Evolutionary conservation across 2,888 invertebrate genomes (phyloP).

Genomic region (Hirudinaria manillensis): DNA sequence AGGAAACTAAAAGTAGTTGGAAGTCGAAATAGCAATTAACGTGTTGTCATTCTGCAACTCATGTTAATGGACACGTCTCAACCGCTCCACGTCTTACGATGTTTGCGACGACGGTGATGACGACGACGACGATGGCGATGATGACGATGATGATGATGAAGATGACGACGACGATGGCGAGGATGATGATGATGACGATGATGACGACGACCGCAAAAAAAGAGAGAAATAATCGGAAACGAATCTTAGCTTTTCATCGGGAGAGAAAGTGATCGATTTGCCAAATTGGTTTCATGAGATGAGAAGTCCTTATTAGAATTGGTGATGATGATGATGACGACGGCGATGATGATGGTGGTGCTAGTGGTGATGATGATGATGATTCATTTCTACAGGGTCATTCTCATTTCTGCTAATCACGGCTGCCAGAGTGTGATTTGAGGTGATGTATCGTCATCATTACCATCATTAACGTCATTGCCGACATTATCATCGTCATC

Average conservation of each 20-base stretch:
- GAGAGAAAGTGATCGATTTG: too few relatives aligned
- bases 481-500: neutral
- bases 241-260: neutral
- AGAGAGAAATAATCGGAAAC: neutral
- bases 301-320: neutral
- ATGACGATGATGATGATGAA: neutral
- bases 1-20: too few relatives aligned
- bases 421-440: neutral
- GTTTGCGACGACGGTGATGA: neutral
- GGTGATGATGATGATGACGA: neutral
- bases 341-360: neutral
- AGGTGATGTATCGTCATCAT: neutral
- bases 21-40: too few relatives aligned
- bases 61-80: too few relatives aligned
- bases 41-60: too few relatives aligned
- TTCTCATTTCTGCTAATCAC: too few relatives aligned
- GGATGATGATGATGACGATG: conserved; percentile 14
- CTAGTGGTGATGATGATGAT: conserved; percentile 3
- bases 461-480: neutral
- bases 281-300: too few relatives aligned
- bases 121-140: neutral
- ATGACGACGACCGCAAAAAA: neutral
- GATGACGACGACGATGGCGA: neutral
- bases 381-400: neutral
- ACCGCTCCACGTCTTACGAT: neutral